phyloP scores from a whole-genome alignment of 2,113 vertebrate genomes.

The Ibidorhyncha struthersii region DNA sequence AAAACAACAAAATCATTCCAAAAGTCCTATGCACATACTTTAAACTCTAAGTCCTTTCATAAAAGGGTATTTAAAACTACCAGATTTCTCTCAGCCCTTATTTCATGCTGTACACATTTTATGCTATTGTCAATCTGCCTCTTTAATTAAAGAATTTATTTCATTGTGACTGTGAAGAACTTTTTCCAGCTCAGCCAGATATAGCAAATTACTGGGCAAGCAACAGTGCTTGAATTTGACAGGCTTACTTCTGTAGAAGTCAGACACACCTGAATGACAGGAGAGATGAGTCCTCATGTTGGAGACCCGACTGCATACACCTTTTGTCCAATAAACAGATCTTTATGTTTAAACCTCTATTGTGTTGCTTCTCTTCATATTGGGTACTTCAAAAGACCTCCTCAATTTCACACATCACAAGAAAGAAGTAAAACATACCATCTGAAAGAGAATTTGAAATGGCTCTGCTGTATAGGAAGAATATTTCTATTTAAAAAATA shows the following conservation, averaged over 20 bases:
- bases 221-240: not conserved
- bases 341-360: not conserved
- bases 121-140: not conserved
- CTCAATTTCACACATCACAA: not conserved
- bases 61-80: not conserved
- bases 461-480: not conserved
- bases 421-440: not conserved
- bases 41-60: not conserved
- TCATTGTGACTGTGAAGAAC: not conserved
- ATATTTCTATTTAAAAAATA: not conserved
- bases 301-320: not conserved
- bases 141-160: not conserved
- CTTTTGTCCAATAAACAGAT: not conserved
- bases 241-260: not conserved
- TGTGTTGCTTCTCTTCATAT: not conserved
- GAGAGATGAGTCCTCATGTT: fast-evolving
- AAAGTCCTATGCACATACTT: not conserved
- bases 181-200: not conserved
- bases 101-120: not conserved
- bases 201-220: not conserved
- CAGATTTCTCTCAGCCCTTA: not conserved
- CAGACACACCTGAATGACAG: not conserved
- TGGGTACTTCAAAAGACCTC: not conserved
- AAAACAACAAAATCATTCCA: not conserved
- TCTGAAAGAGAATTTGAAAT: not conserved